Conservation (phyloP, 1,140 invertebrate species). For the Uloborus diversus region DNA sequence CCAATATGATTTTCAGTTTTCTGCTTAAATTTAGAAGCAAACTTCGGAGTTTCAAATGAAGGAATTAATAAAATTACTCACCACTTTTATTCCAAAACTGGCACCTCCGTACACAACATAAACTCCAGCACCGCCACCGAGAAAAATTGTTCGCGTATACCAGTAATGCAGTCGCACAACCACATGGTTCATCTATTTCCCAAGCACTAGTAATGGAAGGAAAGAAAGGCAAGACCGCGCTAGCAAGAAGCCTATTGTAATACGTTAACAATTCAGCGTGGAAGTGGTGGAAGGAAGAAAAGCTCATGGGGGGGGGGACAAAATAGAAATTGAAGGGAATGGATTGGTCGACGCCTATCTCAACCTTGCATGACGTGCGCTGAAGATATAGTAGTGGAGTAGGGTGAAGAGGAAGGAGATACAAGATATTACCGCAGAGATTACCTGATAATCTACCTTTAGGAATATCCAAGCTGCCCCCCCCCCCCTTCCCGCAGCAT, state of each 20-base stretch:
- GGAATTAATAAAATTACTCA: too few relatives aligned
- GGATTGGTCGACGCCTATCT: conserved; percentile 2
- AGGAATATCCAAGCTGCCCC: too few relatives aligned
- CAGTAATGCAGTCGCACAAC: neutral
- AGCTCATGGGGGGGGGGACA: neutral
- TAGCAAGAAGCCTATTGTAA: neutral
- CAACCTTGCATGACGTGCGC: conserved; percentile 3
- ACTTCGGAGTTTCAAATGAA: too few relatives aligned
- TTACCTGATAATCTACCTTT: neutral
- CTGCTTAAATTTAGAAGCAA: too few relatives aligned
- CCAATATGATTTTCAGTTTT: too few relatives aligned
- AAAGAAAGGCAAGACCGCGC: neutral
- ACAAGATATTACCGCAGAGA: neutral
- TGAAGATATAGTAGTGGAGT: neutral
- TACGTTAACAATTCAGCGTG: conserved; percentile 8
- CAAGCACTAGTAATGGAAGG: neutral
- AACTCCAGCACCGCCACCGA: too few relatives aligned
- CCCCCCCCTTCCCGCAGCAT: too few relatives aligned
- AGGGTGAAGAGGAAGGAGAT: neutral
- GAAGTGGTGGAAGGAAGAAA: neutral
- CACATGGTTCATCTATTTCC: conserved; percentile 1
- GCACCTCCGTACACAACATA: too few relatives aligned
- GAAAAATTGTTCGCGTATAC: too few relatives aligned
- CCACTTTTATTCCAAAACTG: too few relatives aligned
- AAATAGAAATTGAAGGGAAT: neutral